Evolutionary conservation across 2,888 invertebrate genomes (phyloP).

Genomic region (Chouioia cunea): DNA sequence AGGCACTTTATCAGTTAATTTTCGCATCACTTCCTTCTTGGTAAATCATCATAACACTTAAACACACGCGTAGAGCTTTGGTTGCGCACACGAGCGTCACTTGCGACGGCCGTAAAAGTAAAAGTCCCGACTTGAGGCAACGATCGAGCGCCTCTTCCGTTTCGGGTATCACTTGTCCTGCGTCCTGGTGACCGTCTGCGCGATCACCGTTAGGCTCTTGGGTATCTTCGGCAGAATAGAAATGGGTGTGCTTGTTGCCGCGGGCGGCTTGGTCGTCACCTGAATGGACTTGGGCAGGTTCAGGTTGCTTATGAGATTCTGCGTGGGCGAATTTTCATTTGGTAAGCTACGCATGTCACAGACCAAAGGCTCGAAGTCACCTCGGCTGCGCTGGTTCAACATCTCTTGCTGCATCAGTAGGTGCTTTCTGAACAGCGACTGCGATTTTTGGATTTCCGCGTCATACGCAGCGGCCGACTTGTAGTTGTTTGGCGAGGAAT

Average conservation of each 20-base stretch:
- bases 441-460: constrained; percentile 59
- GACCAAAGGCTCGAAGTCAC: constrained; percentile 66
- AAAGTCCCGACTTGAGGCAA: constrained; percentile 31
- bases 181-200: constrained; percentile 72
- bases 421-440: constrained; percentile 65
- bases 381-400: constrained; percentile 63
- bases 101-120: constrained; percentile 17
- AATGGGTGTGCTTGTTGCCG: constrained; percentile 59
- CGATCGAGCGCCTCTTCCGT: constrained; percentile 34
- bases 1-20: constrained; percentile 57
- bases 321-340: constrained; percentile 63
- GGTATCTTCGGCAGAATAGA: constrained; percentile 83
- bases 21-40: constrained; percentile 10
- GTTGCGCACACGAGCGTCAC: constrained; percentile 22
- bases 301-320: constrained; percentile 64
- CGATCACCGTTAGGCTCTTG: constrained; percentile 84
- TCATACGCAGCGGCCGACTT: constrained; percentile 1
- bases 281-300: constrained; percentile 67
- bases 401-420: constrained; percentile 66
- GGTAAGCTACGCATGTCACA: constrained; percentile 64
- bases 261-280: constrained; percentile 61
- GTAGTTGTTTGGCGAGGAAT: constrained; percentile 47
- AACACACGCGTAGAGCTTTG: constrained; percentile 37
- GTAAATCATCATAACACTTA: constrained; percentile 10
- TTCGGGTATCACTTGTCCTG: constrained; percentile 58